Conservation (phyloP, 2,797 vertebrate species). For the Lemur catta region DNA sequence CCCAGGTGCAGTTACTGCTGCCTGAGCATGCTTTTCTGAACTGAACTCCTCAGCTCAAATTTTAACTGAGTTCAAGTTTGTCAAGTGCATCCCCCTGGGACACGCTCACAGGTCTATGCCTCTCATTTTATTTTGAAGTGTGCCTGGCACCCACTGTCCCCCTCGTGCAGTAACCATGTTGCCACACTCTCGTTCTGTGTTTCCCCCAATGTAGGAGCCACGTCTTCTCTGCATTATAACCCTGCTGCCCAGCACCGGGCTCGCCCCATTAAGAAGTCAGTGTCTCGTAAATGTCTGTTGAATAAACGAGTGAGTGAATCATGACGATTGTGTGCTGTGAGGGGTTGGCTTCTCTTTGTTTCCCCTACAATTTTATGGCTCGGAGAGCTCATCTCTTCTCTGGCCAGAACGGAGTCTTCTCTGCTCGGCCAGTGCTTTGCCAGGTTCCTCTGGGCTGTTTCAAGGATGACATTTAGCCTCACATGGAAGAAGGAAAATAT, state of each 20-base stretch:
- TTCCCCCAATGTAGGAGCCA: neutral
- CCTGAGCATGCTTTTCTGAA: neutral
- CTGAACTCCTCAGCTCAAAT: neutral
- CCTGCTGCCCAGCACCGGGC: neutral
- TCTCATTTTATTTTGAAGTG: neutral
- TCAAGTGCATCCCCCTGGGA: neutral
- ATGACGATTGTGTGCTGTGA: rapidly evolving
- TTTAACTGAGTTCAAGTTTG: neutral
- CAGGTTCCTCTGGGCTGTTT: slow-evolving; percentile 32
- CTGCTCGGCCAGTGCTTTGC: neutral
- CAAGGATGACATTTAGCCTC: neutral
- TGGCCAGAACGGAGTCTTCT: neutral
- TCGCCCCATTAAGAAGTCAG: neutral
- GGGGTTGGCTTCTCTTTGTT: neutral
- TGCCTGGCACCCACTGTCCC: neutral
- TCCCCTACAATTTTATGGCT: neutral
- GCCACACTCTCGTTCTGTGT: neutral
- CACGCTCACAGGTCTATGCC: rapidly evolving
- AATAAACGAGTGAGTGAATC: neutral
- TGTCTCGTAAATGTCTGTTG: neutral
- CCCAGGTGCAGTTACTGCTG: neutral
- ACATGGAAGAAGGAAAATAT: slow-evolving; percentile 38
- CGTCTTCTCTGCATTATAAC: rapidly evolving
- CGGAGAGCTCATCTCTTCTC: neutral
- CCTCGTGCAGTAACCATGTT: too few relatives aligned